Percentiles rank a stretch among this genome's conserved stretches.
These are phyloP conservation scores for Myiotriccus ornatus DNA, from an alignment of 2,797 vertebrate genomes.

Conservation along the genomic window DNA sequence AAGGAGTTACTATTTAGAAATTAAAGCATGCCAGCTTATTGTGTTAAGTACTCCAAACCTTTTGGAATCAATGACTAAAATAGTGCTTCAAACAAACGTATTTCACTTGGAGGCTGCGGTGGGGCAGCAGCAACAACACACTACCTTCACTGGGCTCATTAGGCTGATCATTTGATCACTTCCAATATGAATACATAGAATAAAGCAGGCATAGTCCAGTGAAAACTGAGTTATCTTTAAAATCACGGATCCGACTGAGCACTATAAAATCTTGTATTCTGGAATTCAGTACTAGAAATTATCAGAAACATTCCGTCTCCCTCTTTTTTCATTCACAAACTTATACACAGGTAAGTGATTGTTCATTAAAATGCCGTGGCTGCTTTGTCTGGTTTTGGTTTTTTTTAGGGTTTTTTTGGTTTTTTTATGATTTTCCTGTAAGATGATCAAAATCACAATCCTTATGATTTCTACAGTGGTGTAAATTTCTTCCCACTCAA, in stretches of 20 bases:
- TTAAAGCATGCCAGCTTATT: background rate
- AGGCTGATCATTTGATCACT: background rate
- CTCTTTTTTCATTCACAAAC: background rate
- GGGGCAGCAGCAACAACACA: background rate
- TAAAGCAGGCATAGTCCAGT: background rate
- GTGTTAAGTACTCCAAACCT: background rate
- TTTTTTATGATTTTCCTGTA: background rate
- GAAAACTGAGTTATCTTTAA: background rate
- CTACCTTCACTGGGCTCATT: background rate
- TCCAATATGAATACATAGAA: background rate
- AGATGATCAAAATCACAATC: background rate
- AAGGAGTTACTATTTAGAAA: background rate
- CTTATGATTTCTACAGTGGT: background rate
- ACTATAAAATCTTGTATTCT: background rate
- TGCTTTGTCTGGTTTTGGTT: background rate
- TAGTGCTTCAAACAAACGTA: background rate
- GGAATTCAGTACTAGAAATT: background rate
- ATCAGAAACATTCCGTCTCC: background rate
- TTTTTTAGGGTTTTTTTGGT: fast-evolving
- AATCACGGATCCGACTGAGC: background rate
- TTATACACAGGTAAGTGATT: background rate
- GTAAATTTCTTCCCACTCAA: background rate
- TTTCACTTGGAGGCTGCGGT: background rate
- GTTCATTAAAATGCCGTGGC: background rate
- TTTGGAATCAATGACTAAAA: background rate